A percentile compares a stretch with the other conserved stretches of the same genome.
These are phyloP conservation scores for Catharus fuscescens DNA, from an alignment of 2,113 vertebrate genomes.

Conservation along the genomic window DNA sequence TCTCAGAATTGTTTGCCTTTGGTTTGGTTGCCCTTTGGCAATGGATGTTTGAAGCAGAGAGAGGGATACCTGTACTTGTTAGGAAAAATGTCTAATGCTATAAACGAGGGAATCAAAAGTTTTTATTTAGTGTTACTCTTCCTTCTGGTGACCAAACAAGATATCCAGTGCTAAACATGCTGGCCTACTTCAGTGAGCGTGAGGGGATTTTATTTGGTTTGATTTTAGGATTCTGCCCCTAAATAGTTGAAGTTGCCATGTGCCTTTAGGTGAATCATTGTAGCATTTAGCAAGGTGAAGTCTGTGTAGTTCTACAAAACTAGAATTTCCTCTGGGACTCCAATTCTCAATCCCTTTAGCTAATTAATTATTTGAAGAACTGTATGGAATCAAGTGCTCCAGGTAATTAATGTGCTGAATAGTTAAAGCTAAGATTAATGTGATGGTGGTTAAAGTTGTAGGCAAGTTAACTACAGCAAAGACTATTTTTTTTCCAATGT, in stretches of 20 bases:
- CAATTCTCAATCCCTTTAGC: slow-evolving; percentile 4
- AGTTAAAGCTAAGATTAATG: slow-evolving; percentile 10
- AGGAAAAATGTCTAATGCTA: background rate
- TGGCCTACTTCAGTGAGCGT: background rate
- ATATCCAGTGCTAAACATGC: background rate
- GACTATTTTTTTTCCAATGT: background rate
- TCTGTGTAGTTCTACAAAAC: background rate
- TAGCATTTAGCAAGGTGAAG: background rate
- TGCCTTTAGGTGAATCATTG: background rate
- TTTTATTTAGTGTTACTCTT: background rate
- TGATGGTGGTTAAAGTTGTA: slow-evolving; percentile 45
- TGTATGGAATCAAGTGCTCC: slow-evolving; percentile 1
- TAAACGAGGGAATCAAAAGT: background rate
- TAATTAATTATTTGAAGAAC: slow-evolving; percentile 61
- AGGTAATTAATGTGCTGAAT: slow-evolving; percentile 47
- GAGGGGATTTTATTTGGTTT: background rate
- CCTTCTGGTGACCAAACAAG: background rate
- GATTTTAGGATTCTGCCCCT: background rate
- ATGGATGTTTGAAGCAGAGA: background rate
- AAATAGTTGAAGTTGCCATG: background rate
- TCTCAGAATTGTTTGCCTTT: background rate
- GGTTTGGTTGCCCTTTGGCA: background rate
- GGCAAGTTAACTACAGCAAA: slow-evolving; percentile 43
- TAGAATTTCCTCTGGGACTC: slow-evolving; percentile 31
- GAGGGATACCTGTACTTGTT: background rate